These are phyloP conservation scores for Rhipidura dahli DNA, from an alignment of 2,113 vertebrate genomes.

Conservation along the genomic window DNA sequence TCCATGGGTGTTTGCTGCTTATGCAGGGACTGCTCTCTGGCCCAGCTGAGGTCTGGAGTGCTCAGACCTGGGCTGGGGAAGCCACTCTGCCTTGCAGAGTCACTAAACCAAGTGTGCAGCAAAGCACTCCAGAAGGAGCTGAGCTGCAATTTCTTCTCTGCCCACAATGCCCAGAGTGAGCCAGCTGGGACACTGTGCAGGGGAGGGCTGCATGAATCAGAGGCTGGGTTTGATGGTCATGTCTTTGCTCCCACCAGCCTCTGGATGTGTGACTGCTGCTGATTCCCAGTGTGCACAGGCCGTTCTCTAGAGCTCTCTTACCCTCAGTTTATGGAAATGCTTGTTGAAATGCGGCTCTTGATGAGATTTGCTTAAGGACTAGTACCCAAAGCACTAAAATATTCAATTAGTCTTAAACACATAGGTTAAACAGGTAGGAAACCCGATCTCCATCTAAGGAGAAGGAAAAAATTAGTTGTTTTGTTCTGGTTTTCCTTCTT, in stretches of 20 bases:
- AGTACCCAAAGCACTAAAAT: neutral
- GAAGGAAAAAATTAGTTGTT: neutral
- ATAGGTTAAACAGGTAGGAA: neutral
- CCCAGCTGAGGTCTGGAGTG: fast-evolving
- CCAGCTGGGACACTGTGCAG: neutral
- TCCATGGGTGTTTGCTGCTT: fast-evolving
- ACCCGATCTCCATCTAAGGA: neutral
- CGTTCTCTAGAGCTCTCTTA: neutral
- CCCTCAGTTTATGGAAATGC: neutral
- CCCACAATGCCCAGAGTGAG: neutral
- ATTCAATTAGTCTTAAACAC: neutral
- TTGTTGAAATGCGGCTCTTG: neutral
- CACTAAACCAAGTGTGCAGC: neutral
- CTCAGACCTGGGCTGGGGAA: neutral
- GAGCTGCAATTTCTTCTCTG: neutral
- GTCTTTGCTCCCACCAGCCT: neutral
- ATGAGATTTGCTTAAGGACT: neutral
- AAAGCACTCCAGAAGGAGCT: neutral
- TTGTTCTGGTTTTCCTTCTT: neutral
- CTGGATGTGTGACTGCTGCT: neutral
- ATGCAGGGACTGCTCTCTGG: neutral
- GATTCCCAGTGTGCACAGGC: neutral
- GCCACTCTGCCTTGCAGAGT: neutral
- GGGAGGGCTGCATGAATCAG: neutral
- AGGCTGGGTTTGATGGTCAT: neutral